Conservation (phyloP, 2,113 vertebrate genomes). For the Heterotis niloticus region DNA sequence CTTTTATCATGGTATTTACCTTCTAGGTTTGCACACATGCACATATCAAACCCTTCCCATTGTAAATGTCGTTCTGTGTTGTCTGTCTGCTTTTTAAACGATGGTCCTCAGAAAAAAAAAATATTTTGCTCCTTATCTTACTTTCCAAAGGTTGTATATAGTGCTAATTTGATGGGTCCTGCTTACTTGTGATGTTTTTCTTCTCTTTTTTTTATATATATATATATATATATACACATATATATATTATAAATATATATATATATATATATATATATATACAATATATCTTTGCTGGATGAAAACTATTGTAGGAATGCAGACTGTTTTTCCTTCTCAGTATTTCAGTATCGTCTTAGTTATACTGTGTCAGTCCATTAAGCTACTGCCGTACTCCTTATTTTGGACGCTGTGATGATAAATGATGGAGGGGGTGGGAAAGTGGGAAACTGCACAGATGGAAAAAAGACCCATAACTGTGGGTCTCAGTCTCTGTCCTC, state of each 20-base stretch:
- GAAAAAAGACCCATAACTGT: constrained; percentile 66
- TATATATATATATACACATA: constrained; percentile 42
- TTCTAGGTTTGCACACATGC: constrained; percentile 87
- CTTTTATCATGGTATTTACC: constrained; percentile 91
- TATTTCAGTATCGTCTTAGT: constrained; percentile 95
- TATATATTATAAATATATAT: constrained; percentile 44
- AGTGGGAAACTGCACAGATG: constrained; percentile 38
- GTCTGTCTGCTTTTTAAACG: constrained; percentile 80
- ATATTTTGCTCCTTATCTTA: constrained; percentile 84
- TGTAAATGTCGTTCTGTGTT: constrained; percentile 83
- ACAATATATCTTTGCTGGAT: constrained; percentile 68
- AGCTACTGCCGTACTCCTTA: constrained; percentile 84
- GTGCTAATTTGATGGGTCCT: constrained; percentile 78
- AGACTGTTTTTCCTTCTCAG: constrained; percentile 86
- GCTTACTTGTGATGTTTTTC: constrained; percentile 69
- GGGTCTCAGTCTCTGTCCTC: constrained; percentile 53
- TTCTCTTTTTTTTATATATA: constrained; percentile 55
- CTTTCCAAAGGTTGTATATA: constrained; percentile 99
- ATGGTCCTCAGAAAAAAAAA: constrained; percentile 75
- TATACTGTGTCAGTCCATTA: constrained; percentile 94
- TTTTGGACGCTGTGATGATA: constrained; percentile 77
- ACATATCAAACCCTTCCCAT: constrained; percentile 72
- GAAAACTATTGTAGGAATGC: constrained; percentile 91
- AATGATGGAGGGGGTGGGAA: constrained; percentile 44
- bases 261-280: constrained; percentile 42